Evolutionary conservation across 2,113 vertebrate species (phyloP).

Genomic region (Emydocephalus ijimae): DNA sequence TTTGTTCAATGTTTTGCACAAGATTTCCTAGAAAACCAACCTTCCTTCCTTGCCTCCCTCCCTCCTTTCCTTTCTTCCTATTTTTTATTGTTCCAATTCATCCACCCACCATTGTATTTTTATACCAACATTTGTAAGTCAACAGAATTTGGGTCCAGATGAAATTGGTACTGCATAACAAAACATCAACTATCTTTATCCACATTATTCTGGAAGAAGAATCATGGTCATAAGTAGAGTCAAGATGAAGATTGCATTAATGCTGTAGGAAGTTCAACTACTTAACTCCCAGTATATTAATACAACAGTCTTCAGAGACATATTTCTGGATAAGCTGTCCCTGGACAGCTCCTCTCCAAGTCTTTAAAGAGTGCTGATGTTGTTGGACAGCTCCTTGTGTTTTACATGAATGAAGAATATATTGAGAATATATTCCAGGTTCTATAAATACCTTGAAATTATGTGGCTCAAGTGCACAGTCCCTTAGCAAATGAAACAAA

Average conservation of each 20-base stretch:
- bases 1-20: not conserved
- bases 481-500: not conserved
- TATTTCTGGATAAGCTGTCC: not conserved
- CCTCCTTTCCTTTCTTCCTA: not conserved
- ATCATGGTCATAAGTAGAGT: not conserved
- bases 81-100: not conserved
- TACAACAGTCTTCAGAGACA: not conserved
- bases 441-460: not conserved
- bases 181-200: not conserved
- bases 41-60: not conserved
- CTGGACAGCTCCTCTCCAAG: conserved; percentile 9
- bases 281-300: not conserved
- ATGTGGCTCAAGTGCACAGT: not conserved
- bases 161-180: not conserved
- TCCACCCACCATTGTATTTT: not conserved
- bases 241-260: not conserved
- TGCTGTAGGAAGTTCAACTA: not conserved
- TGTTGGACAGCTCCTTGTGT: conserved; percentile 10
- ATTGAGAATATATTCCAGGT: not conserved
- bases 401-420: not conserved
- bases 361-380: not conserved
- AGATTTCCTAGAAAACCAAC: not conserved
- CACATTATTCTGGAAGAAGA: not conserved
- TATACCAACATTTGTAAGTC: not conserved
- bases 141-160: not conserved